Conservation (phyloP, 2,113 vertebrate genomes). For the Agapornis roseicollis region DNA sequence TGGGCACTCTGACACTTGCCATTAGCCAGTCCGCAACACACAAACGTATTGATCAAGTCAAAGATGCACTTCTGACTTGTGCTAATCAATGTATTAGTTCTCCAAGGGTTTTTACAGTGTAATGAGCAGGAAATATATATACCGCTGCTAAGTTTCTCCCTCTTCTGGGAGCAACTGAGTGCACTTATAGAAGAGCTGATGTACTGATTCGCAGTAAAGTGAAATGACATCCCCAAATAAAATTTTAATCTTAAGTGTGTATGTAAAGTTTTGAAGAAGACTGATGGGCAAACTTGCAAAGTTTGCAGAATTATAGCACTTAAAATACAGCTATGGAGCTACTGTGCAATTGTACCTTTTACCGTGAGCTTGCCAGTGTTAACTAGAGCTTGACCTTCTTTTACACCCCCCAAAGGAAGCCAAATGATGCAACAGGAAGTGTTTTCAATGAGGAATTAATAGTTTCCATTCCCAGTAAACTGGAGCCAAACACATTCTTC, state of each 20-base stretch:
- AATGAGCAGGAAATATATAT: constrained; percentile 67
- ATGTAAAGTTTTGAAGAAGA: constrained; percentile 50
- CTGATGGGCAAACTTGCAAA: constrained; percentile 11
- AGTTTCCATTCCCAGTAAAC: constrained; percentile 40
- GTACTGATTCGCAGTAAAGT: constrained; percentile 65
- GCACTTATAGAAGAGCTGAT: constrained; percentile 72
- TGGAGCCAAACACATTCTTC: neutral
- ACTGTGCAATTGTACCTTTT: neutral
- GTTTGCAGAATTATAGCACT: constrained; percentile 29
- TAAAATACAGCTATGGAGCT: constrained; percentile 8
- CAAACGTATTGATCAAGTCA: constrained; percentile 64
- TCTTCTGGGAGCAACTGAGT: constrained; percentile 73
- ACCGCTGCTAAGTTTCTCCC: constrained; percentile 64
- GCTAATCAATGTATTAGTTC: constrained; percentile 69
- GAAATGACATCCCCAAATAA: constrained; percentile 60
- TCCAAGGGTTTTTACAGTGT: constrained; percentile 70
- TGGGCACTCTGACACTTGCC: constrained; percentile 53
- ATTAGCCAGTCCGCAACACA: neutral
- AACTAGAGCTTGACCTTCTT: neutral
- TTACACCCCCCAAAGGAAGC: neutral
- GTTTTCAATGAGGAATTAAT: constrained; percentile 38
- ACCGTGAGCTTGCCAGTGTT: constrained; percentile 3
- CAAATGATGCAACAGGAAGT: neutral
- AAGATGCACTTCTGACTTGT: constrained; percentile 59
- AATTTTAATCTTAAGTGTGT: constrained; percentile 59